phyloP scores from a whole-genome alignment of 2,113 vertebrate species.

The Neodontobutis hainanensis region DNA sequence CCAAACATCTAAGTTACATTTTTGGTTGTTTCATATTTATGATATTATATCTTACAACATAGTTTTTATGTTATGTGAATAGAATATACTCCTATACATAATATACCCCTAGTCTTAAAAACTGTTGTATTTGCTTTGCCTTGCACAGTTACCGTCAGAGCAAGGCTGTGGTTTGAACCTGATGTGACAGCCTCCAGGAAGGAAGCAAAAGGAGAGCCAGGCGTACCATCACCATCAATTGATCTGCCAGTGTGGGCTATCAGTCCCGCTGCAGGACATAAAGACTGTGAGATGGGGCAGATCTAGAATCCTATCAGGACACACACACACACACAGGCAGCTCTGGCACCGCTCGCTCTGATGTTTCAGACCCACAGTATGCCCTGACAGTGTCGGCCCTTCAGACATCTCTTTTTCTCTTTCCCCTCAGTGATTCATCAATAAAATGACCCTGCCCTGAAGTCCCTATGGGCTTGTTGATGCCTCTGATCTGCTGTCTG shows the following conservation, averaged over 20 bases:
- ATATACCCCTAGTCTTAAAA: background rate
- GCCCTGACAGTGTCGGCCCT: conserved; percentile 23
- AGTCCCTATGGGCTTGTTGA: conserved; percentile 35
- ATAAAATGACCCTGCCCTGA: conserved; percentile 37
- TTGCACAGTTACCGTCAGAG: conserved; percentile 18
- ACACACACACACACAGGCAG: conserved; percentile 14
- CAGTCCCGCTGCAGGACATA: conserved; percentile 35
- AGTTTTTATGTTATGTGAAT: no score
- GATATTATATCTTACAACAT: no score
- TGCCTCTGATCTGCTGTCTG: conserved; percentile 36
- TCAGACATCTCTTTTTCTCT: background rate
- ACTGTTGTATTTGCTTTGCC: background rate
- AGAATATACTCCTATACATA: no score
- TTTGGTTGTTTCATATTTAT: no score
- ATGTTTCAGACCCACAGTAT: conserved; percentile 45
- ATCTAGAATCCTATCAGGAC: conserved; percentile 41
- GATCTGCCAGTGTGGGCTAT: conserved; percentile 34
- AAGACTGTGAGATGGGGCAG: conserved; percentile 34
- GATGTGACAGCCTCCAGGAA: conserved; percentile 24
- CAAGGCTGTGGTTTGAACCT: conserved; percentile 8
- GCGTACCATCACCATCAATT: conserved; percentile 21
- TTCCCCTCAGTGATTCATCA: conserved; percentile 47
- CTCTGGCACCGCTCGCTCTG: conserved; percentile 34
- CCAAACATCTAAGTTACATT: no score
- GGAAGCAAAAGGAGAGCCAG: conserved; percentile 12